These are phyloP conservation scores for Plutella xylostella DNA, from an alignment of 2,888 invertebrate genomes.

Conservation along the genomic window DNA sequence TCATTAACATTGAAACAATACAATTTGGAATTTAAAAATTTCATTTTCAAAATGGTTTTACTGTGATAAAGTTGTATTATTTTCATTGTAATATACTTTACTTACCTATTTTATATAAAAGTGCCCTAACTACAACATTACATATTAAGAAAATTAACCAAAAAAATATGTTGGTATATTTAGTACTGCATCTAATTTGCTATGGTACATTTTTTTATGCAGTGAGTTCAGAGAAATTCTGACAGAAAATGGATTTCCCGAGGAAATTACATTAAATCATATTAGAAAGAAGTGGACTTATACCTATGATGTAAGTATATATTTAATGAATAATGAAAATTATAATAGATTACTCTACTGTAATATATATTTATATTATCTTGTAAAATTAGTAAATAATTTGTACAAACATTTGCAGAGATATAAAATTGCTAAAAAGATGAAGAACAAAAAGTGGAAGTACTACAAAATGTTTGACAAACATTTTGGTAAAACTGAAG, in stretches of 20 bases:
- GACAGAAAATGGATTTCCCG: slow-evolving; percentile 51
- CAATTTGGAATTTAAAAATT: too few species aligned
- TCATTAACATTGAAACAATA: too few species aligned
- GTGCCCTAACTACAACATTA: too few species aligned
- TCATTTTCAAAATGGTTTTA: too few species aligned
- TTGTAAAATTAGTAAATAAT: slow-evolving; percentile 1
- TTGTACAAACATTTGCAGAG: slow-evolving; percentile 31
- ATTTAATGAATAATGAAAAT: too few species aligned
- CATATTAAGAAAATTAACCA: too few species aligned
- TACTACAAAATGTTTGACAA: slow-evolving; percentile 58
- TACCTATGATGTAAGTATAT: slow-evolving; percentile 51
- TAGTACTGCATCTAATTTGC: not conserved
- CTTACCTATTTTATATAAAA: too few species aligned
- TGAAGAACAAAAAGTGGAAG: slow-evolving; percentile 50
- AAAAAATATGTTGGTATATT: not conserved
- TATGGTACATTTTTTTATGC: slow-evolving; percentile 10
- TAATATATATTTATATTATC: too few species aligned
- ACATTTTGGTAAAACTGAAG: slow-evolving; percentile 44
- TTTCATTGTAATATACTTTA: too few species aligned
- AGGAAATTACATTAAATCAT: slow-evolving; percentile 50
- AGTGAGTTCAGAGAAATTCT: slow-evolving; percentile 55
- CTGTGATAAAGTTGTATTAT: too few species aligned
- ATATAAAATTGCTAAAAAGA: slow-evolving; percentile 52
- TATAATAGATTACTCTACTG: too few species aligned
- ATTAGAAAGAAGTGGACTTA: slow-evolving; percentile 61